Base-by-base conservation (phyloP, 2,113 vertebrate species). In the Hemicordylus capensis region DNA sequence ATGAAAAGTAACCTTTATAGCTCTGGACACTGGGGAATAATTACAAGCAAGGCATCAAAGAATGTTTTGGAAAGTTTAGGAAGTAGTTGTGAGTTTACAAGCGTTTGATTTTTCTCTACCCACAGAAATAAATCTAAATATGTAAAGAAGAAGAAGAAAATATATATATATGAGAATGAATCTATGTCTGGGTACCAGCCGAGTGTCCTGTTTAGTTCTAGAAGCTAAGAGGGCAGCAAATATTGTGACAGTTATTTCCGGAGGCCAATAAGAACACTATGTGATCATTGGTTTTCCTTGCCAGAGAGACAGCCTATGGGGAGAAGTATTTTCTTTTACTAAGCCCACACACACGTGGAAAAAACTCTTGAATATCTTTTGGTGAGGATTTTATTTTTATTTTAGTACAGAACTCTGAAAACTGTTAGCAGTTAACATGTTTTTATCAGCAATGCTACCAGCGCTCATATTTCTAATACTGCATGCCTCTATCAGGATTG, bases 141-240 rank as follows among this genome's bases (percentile, higher is more conserved):
- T 63, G 84, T 75, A 91, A 85, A 80, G 66, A 63, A 86, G 58
- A 83, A 67, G 85, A 64, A n/a, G 11, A 76, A 51, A 11, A 10
- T 48, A 19, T 37, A 1, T 83, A 56, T 80, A n/a, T n/a, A n/a
- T n/a, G n/a, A n/a, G 14, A 6, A 76, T 48, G 83, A 87, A 85
- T 48, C 59, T 89, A 46, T 48, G 76, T 84, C 82, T 70, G 66
- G 48, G 86, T 90, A 89, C 63, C 37, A 42, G 48, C 72, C 37
- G 70, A 67, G 83, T 90, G 84, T 58, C 85, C 83, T 54, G 31
- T 77, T 89, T 83, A 83, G 63, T 89, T 92, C 85, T 90, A 91
- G 88, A 91, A 89, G 92, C 91, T 88, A 89, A 77, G 74, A 90
- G 70, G 67, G 76, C 83, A 76, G 87, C 91, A 90, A 92, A 86